Evolutionary conservation across 2,888 invertebrate genomes (phyloP).

Genomic region (Rotaria socialis): DNA sequence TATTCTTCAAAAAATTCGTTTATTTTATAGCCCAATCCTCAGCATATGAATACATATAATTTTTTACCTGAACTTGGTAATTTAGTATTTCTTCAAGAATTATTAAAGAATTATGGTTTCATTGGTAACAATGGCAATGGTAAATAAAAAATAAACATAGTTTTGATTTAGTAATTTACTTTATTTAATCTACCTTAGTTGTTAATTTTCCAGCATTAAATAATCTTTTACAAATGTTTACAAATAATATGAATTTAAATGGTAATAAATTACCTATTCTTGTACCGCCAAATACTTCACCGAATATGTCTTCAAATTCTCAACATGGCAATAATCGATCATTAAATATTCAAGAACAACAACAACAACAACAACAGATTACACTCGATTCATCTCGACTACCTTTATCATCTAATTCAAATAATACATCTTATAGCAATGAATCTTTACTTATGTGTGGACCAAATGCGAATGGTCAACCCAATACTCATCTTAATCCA

Average conservation of each 20-base stretch:
- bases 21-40: not conserved
- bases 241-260: constrained; percentile 9
- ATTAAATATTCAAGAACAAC: constrained; percentile 7
- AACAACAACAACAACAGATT: not conserved
- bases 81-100: constrained; percentile 34
- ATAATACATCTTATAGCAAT: not conserved
- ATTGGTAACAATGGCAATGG: constrained; percentile 3
- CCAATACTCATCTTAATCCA: not conserved
- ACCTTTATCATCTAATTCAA: not conserved
- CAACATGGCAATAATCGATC: constrained; percentile 28
- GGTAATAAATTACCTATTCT: not conserved
- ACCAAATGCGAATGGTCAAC: not conserved
- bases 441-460: constrained; percentile 20
- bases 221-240: constrained; percentile 35
- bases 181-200: not conserved
- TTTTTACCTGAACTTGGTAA: not conserved
- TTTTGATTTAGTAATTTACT: not conserved
- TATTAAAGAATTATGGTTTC: constrained; percentile 18
- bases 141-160: not conserved
- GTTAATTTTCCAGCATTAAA: constrained; percentile 15
- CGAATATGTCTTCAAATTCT: too few relatives aligned
- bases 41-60: constrained; percentile 15
- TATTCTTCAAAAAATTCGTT: not conserved
- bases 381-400: not conserved
- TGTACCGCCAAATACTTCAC: not conserved